A percentile compares a stretch with the other conserved stretches of the same genome.
These are phyloP conservation scores for Siphamia tubifer DNA, from an alignment of 2,113 vertebrate species.

Conservation along the genomic window DNA sequence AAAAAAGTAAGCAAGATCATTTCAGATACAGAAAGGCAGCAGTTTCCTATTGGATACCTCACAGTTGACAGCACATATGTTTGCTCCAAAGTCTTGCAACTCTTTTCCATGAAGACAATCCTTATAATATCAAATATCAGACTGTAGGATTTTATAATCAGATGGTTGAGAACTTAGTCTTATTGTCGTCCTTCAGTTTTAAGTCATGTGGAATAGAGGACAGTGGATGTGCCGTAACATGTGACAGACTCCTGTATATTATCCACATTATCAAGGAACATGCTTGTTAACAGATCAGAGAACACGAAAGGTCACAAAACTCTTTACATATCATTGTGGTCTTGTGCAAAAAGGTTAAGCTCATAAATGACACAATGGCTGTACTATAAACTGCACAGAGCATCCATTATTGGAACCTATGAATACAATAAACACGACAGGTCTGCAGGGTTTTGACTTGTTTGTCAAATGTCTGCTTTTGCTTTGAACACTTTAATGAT, in stretches of 20 bases:
- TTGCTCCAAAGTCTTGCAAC: neutral
- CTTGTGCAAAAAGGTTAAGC: too few species aligned
- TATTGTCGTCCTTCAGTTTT: neutral
- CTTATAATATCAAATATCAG: neutral
- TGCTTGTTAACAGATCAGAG: neutral
- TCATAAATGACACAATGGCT: too few species aligned
- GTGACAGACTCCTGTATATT: neutral
- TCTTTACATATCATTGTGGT: neutral
- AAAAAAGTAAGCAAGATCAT: conserved; percentile 32
- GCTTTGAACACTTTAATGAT: neutral
- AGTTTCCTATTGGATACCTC: too few species aligned
- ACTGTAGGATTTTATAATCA: neutral
- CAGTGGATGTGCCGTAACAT: neutral
- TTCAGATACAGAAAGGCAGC: neutral
- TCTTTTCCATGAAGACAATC: neutral
- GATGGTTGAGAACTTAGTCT: neutral
- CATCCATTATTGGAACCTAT: too few species aligned
- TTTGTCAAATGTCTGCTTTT: neutral
- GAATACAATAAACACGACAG: too few species aligned
- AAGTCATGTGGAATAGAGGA: neutral
- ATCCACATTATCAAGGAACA: neutral
- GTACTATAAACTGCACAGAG: too few species aligned
- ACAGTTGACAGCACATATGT: neutral
- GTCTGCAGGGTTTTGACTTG: neutral
- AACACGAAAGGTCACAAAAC: conserved; percentile 16